Evolutionary conservation across 30 jellyfish, hydroid and myxozoan genomes (phyloP), one percentile per base, ranked within the genome.

Genomic region (Chrysaora quinquecirrha): DNA sequence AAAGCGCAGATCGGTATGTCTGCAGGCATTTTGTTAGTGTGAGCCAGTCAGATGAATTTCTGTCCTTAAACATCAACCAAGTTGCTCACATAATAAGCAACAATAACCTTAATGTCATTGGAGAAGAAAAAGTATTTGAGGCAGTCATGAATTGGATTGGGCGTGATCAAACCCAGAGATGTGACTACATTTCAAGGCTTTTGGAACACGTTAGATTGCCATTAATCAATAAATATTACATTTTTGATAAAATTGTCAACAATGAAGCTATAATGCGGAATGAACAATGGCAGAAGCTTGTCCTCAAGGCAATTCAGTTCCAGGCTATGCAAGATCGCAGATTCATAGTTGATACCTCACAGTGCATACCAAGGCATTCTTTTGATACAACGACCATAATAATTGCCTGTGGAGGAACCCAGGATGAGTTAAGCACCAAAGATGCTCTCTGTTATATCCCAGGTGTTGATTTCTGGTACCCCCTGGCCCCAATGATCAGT

Each of bases 391-490:
- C 84, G 25, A 66, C 34, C 30, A 79, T 94, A 27, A 69, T 94
- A 0, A 43, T 94, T 20, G 97, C 96, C 9, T 87, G 95, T 72
- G 97, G 97, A 30, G 99, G 99, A 1, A 73, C 72, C 64, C 99
- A 94, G 71, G 99, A 94, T 34, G 89, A 97, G 71, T 73, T 94
- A 34, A 88, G 97, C 66, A 19, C 99, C 30, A 87, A 83, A 52
- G 99, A 94, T 38, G 91, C 96, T 1, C 84, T 94, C 1, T 94
- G 99, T 73, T 94, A 94, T 76, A 76, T 94, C 30, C 99, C 99
- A 4, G 67, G 35, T 20, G 90, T 75, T 52, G 99, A 94, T 75
- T 87, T 94, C 68, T 94, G 99, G 99, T 94, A 94, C 58, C 99
- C 99, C 9, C 89, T 94, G 18, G 97, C 97, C 20, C 97, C 99